Evolutionary conservation across 2,113 vertebrate genomes (phyloP).

Genomic region (Notothenia rossii): DNA sequence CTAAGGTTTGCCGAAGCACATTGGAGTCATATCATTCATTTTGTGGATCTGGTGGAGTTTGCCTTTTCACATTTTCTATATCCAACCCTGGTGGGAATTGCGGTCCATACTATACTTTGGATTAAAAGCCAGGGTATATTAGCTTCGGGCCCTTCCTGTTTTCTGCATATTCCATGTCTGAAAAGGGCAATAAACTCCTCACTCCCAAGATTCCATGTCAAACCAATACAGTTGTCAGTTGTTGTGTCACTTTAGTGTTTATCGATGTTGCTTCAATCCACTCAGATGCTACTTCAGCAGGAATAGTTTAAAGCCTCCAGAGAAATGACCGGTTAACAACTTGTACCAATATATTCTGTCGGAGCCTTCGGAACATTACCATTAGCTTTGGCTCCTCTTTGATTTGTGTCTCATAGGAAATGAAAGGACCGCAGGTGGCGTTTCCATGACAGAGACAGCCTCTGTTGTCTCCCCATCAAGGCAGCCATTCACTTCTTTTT

Average conservation of each 20-base stretch:
- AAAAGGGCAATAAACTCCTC: background rate
- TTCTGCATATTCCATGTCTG: too few relatives aligned
- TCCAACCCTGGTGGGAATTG: too few relatives aligned
- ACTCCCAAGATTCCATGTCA: background rate
- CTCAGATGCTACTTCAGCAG: background rate
- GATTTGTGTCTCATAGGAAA: background rate
- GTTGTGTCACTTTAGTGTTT: background rate
- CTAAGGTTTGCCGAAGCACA: too few relatives aligned
- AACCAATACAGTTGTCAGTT: background rate
- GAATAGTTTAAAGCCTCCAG: background rate
- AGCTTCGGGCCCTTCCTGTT: background rate
- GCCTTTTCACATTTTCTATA: too few relatives aligned
- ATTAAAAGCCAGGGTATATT: background rate
- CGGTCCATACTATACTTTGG: too few relatives aligned
- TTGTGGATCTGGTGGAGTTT: background rate
- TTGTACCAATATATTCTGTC: background rate
- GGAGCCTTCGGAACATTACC: background rate
- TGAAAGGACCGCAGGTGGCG: background rate
- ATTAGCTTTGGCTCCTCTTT: background rate
- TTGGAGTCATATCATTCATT: too few relatives aligned
- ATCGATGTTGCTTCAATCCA: background rate
- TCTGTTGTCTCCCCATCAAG: constrained; percentile 16
- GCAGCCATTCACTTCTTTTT: constrained; percentile 19
- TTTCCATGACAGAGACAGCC: constrained; percentile 12
- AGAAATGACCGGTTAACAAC: background rate